Conservation (phyloP, 2,113 vertebrate genomes). For the Ctenodactylus gundi region DNA sequence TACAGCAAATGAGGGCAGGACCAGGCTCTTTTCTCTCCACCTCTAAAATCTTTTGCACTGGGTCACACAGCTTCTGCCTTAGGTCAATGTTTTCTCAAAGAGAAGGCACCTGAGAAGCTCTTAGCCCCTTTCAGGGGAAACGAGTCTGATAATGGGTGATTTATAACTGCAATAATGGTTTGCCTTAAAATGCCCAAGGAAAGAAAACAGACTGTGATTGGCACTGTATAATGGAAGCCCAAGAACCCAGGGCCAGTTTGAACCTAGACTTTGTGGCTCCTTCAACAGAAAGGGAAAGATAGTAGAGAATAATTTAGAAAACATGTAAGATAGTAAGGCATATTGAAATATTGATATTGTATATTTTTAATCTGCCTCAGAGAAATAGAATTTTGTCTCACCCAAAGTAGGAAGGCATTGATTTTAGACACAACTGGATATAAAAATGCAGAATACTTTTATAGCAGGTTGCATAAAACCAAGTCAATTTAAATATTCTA, state of each 20-base stretch:
- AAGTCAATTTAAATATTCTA: neutral
- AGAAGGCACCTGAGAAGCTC: conserved; percentile 3
- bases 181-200: conserved; percentile 52
- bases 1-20: neutral
- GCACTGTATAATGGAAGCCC: neutral
- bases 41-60: neutral
- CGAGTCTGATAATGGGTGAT: conserved; percentile 58
- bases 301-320: neutral
- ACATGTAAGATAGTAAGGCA: neutral
- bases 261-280: conserved; percentile 3
- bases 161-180: conserved; percentile 60
- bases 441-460: neutral
- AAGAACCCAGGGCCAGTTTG: conserved; percentile 28
- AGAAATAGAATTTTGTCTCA: conserved; percentile 3
- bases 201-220: conserved; percentile 32
- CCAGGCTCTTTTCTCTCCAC: neutral
- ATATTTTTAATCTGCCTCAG: conserved; percentile 36
- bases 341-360: neutral
- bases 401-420: neutral
- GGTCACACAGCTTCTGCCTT: neutral
- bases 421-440: conserved; percentile 12
- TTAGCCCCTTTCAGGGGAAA: conserved; percentile 35
- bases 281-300: neutral
- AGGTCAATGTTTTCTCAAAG: conserved; percentile 46
- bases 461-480: neutral